Percentiles rank a stretch among this genome's conserved stretches.
These are phyloP conservation scores for Ichneumoninae sp. DNA, from an alignment of 2,888 invertebrate genomes.

Conservation along the genomic window DNA sequence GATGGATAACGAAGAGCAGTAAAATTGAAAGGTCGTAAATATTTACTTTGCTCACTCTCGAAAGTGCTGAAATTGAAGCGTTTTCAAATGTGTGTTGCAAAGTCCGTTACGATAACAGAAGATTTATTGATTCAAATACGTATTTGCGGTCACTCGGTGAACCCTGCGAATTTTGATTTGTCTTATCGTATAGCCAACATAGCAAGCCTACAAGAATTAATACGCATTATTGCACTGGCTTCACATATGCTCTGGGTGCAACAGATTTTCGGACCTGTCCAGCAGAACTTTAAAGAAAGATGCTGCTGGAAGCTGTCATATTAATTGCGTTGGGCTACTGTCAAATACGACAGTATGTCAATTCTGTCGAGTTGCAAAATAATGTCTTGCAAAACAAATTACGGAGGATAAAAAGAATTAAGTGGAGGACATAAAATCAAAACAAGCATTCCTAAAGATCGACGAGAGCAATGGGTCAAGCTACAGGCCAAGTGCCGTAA, in stretches of 20 bases:
- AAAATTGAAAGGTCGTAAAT: no score
- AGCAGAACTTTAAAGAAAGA: not conserved
- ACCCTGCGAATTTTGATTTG: not conserved
- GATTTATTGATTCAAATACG: not conserved
- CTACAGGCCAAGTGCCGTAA: not conserved
- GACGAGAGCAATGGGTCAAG: not conserved
- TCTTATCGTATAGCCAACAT: not conserved
- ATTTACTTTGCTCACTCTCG: no score
- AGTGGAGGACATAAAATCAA: not conserved
- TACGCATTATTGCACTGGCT: not conserved
- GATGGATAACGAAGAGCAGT: no score
- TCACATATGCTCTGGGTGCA: not conserved
- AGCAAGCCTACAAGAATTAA: not conserved
- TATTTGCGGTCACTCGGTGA: not conserved
- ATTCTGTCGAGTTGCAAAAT: slow-evolving; percentile 19
- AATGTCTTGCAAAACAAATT: not conserved
- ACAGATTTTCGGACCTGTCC: not conserved
- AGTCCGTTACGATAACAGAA: not conserved
- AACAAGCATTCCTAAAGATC: not conserved
- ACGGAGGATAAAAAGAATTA: not conserved
- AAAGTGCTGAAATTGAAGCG: not conserved
- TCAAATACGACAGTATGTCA: not conserved
- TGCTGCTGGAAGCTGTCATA: not conserved
- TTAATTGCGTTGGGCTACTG: not conserved
- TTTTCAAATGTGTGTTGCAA: not conserved